These are phyloP conservation scores for Connochaetes taurinus DNA, from an alignment of 2,113 vertebrate genomes.

Conservation along the genomic window DNA sequence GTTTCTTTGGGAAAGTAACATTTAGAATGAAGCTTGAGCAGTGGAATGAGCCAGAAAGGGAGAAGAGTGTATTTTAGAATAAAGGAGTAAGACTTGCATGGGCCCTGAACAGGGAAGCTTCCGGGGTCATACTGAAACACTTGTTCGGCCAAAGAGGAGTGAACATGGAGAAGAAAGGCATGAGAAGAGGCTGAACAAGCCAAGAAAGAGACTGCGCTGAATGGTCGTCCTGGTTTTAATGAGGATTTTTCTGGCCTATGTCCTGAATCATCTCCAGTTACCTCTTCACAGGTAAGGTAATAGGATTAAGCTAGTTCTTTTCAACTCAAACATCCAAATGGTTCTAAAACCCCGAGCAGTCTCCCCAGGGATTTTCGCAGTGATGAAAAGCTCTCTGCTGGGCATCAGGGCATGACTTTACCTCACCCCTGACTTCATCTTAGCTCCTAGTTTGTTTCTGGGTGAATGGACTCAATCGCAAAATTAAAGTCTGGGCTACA, in stretches of 20 bases:
- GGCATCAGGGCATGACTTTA: not conserved
- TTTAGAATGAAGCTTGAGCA: not conserved
- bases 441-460: not conserved
- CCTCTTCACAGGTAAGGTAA: not conserved
- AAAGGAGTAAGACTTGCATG: not conserved
- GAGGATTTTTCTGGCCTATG: not conserved
- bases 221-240: not conserved
- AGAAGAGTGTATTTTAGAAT: not conserved
- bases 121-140: not conserved
- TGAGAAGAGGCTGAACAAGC: accelerated
- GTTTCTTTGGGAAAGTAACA: not conserved
- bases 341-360: not conserved
- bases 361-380: not conserved
- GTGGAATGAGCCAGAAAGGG: not conserved
- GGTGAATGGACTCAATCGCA: not conserved
- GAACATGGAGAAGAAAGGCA: not conserved
- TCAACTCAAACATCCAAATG: not conserved
- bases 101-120: not conserved
- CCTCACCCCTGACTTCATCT: not conserved
- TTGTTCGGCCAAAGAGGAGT: not conserved
- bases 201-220: not conserved
- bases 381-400: not conserved
- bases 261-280: not conserved
- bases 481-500: not conserved
- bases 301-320: not conserved